Evolutionary conservation across 2,113 vertebrate genomes (phyloP).

Genomic region (Oncorhynchus mykiss): DNA sequence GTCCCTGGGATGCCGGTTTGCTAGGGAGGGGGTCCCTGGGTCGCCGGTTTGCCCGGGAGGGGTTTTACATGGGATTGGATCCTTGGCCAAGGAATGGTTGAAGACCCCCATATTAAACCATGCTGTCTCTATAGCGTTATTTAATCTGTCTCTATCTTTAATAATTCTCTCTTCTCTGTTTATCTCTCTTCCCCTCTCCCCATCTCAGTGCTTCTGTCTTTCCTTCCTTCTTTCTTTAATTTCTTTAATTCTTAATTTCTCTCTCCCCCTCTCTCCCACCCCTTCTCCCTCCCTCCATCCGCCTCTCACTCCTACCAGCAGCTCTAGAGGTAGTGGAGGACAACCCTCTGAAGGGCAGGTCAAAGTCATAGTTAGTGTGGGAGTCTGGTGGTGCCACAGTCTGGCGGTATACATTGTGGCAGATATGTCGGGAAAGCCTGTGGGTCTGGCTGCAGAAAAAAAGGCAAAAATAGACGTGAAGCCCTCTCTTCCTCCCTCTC

Average conservation of each 20-base stretch:
- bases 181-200: no score
- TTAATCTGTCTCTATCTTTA: no score
- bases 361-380: constrained; percentile 43
- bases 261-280: not conserved
- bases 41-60: no score
- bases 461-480: constrained; percentile 48
- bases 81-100: no score
- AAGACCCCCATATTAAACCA: no score
- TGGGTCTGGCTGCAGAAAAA: constrained; percentile 53
- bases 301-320: constrained; percentile 21
- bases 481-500: not conserved
- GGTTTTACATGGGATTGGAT: no score
- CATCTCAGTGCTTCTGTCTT: not conserved
- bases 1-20: no score
- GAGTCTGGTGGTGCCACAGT: constrained; percentile 11
- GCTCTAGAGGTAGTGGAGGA: constrained; percentile 40
- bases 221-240: not conserved
- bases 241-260: not conserved
- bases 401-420: constrained; percentile 46
- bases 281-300: not conserved
- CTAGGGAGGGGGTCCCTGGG: no score
- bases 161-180: no score
- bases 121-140: no score
- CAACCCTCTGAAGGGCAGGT: constrained; percentile 60
- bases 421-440: constrained; percentile 52